Evolutionary conservation across 2,888 invertebrate genomes (phyloP).

Genomic region (Cheilosia impressa): DNA sequence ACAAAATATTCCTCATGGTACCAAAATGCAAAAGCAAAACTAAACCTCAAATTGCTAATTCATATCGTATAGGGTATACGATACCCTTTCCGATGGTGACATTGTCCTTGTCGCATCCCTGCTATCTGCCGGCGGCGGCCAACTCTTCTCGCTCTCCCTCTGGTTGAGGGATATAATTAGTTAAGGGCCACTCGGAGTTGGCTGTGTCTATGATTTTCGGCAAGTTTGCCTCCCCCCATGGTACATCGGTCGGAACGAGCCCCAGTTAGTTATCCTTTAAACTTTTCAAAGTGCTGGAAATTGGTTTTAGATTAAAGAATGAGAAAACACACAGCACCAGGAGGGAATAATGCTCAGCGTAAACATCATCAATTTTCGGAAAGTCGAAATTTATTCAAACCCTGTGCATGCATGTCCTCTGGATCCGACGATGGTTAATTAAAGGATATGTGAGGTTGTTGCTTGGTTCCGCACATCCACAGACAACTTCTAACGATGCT

Average conservation of each 20-base stretch:
- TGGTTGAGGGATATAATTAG: constrained; percentile 64
- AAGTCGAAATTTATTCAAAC: constrained; percentile 73
- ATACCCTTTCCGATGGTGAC: constrained; percentile 49
- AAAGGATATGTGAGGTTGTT: constrained; percentile 63
- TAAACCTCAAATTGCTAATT: constrained; percentile 74
- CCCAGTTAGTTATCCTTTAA: constrained; percentile 64
- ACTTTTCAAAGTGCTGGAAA: constrained; percentile 70
- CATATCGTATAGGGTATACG: constrained; percentile 39
- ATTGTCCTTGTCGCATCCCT: constrained; percentile 31
- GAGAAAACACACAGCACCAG: constrained; percentile 29
- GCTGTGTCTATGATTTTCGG: constrained; percentile 62
- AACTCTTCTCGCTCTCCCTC: constrained; percentile 6
- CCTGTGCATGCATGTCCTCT: constrained; percentile 42
- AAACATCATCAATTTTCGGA: constrained; percentile 72
- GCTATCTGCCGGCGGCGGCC: constrained; percentile 4
- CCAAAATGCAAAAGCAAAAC: constrained; percentile 57
- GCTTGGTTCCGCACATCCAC: constrained; percentile 21
- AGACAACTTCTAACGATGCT: constrained; percentile 27
- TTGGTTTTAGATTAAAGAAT: constrained; percentile 73
- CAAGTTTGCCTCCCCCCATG: constrained; percentile 26
- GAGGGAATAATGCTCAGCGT: constrained; percentile 49
- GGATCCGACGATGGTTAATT: constrained; percentile 66
- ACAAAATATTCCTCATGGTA: constrained; percentile 69
- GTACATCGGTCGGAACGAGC: constrained; percentile 28
- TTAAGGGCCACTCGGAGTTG: constrained; percentile 62